Conservation (phyloP, 2,113 vertebrate species). For the Amphilophus citrinellus region DNA sequence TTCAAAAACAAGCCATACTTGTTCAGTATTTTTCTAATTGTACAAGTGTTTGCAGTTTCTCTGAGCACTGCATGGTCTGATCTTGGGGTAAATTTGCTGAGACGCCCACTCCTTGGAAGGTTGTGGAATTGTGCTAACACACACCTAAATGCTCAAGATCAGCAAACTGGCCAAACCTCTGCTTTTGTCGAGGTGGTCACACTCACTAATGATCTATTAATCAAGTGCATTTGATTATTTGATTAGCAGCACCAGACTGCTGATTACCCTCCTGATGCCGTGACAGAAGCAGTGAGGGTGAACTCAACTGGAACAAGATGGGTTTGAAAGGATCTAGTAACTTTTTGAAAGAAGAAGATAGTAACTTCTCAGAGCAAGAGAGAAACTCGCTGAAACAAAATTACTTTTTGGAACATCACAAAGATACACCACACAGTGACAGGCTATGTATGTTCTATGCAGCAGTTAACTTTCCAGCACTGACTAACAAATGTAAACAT, state of each 20-base stretch:
- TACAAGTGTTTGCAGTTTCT: too few relatives aligned
- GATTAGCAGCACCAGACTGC: neutral
- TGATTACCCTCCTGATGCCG: too few relatives aligned
- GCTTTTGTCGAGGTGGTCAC: neutral
- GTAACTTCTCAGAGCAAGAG: neutral
- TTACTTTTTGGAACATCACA: neutral
- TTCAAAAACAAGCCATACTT: too few relatives aligned
- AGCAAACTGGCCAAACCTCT: neutral
- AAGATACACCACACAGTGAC: slow-evolving; percentile 36
- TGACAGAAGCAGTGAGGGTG: too few relatives aligned
- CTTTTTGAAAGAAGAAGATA: neutral
- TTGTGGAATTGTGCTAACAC: neutral
- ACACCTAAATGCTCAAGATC: neutral
- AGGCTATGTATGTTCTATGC: neutral
- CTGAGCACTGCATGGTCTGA: too few relatives aligned
- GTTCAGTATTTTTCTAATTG: too few relatives aligned
- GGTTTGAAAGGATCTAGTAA: neutral
- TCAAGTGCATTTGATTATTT: neutral
- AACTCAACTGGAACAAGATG: neutral
- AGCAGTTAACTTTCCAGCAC: neutral
- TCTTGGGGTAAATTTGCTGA: neutral
- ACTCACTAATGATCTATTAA: neutral
- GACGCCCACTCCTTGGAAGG: neutral
- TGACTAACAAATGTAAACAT: slow-evolving; percentile 61
- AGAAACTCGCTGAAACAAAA: neutral